Evolutionary conservation across 2,888 invertebrate genomes (phyloP), one percentile per base, ranked within the genome.

Genomic region (Tethea ocularis): DNA sequence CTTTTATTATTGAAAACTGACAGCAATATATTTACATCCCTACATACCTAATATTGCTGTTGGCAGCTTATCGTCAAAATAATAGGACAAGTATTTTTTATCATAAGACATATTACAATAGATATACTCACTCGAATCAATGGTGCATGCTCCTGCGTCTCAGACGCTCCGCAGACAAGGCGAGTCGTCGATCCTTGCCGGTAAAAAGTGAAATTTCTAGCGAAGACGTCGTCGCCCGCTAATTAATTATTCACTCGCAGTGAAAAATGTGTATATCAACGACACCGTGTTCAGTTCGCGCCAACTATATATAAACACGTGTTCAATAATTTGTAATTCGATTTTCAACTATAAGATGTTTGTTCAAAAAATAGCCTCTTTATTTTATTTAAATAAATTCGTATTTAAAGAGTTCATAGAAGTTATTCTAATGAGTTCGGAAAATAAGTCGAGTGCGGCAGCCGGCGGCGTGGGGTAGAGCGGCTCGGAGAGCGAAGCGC

Each of bases 181-280:
- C 64, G 66, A 63, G 59, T 73, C 73, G 71, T 74, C 72, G 72
- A 73, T 83, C 81, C 83, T 86, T 80, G 84, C 73, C 83, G 80
- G 81, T 86, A 86, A 91, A 87, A 91, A 91, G 90, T 91, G 88
- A 91, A 92, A 91, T 86, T 89, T 84, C 77, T 86, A 82, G 82
- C 74, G 75, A 77, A 62, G 78, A 77, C 80, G 75, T 76, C 80
- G 75, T 76, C 76, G 80, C 73, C 77, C 75, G 80, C 78, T 78
- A 85, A 83, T 84, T 86, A 88, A 87, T 84, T 84, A 87, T 86
- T 87, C 88, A 89, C 86, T 86, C 72, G 75, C 76, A 80, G 85
- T 83, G 89, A 90, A 90, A 89, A 91, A 91, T 88, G 87, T 86
- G 83, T 82, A 86, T 82, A 86, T 81, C 77, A 71, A 80, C 83